A percentile compares a stretch with the other conserved stretches of the same genome.
Conservation (phyloP, 1,140 invertebrate species). For the Drosophila carrolli region DNA sequence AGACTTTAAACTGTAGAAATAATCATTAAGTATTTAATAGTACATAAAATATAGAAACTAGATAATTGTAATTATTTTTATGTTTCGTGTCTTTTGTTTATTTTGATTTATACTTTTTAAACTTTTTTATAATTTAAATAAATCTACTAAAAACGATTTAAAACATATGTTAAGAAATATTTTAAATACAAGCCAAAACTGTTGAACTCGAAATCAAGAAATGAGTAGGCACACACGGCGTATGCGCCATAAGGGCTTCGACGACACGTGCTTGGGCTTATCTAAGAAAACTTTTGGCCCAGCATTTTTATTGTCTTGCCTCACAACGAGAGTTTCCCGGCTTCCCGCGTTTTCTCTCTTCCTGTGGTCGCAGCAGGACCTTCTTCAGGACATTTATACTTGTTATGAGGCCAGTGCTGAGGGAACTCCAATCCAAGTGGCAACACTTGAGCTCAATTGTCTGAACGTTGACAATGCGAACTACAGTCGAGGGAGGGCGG, state of each 20-base stretch:
- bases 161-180: not conserved
- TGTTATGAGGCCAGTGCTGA: conserved; percentile 55
- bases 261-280: conserved; percentile 44
- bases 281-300: conserved; percentile 38
- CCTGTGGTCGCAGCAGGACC: conserved; percentile 32
- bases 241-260: conserved; percentile 26
- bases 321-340: conserved; percentile 15
- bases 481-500: conserved; percentile 22
- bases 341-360: not conserved
- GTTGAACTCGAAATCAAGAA: conserved; percentile 10
- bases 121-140: too few relatives aligned
- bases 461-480: conserved; percentile 72
- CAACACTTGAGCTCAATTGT: conserved; percentile 78
- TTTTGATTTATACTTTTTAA: not conserved
- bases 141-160: too few relatives aligned
- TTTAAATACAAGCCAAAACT: not conserved
- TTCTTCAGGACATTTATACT: conserved; percentile 60
- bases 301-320: conserved; percentile 43
- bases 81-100: too few relatives aligned
- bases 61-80: too few relatives aligned
- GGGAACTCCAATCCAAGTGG: conserved; percentile 38
- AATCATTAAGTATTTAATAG: too few relatives aligned
- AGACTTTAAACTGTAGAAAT: too few relatives aligned
- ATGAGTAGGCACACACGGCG: conserved; percentile 2
- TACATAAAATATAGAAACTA: too few relatives aligned